Base-by-base conservation (phyloP, 1,140 invertebrate species). In the Drosophila yakuba region DNA sequence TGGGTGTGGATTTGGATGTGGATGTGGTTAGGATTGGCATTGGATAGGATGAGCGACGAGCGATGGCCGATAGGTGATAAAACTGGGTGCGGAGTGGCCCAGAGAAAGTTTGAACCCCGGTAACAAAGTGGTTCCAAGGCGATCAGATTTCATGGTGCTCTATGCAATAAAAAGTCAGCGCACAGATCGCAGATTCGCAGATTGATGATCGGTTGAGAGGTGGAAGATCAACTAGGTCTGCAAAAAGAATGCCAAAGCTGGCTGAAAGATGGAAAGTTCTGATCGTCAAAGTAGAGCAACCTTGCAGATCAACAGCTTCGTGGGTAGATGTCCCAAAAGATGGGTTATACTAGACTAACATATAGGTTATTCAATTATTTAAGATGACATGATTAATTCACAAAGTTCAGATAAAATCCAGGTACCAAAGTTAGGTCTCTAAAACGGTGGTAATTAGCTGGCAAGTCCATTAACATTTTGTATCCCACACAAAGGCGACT, bases 81-180 rank as follows among this genome's bases (percentile, higher is more conserved):
- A 51, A 36, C 36, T 78, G 75, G 58, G 74, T 35, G 66, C 55
- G 66, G 58, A 47, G 44, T 47, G 41, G 64, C 28, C 43, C 38
- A 47, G 80, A 83, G 80, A 82, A 82, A 82, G 80, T 83, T 62
- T 79, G 41, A 83, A 68, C 78, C 36, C 15, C 25, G 39, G 66
- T 72, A 72, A 72, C 68, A 71, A 62, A 66, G 59, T 71, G 51
- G 58, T 58, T 61, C 43, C 4, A 8, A 63, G 28, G 28, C 32
- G 32, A 43, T 72, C 66, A 20, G 43, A 72, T 71, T 17, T 28
- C 17, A 36, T n/a, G 51, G n/a, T 14, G 23, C 47, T 25, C 32
- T 7, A 32, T 32, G 7, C 32, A 32, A 60, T 28, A 35, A 28
- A 60, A 75, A 63, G 36, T 59, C 56, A 32, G 35, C 44, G 48